phyloP scores from a whole-genome alignment of 2,888 invertebrate genomes.

The Chrysotoxum bicinctum region DNA sequence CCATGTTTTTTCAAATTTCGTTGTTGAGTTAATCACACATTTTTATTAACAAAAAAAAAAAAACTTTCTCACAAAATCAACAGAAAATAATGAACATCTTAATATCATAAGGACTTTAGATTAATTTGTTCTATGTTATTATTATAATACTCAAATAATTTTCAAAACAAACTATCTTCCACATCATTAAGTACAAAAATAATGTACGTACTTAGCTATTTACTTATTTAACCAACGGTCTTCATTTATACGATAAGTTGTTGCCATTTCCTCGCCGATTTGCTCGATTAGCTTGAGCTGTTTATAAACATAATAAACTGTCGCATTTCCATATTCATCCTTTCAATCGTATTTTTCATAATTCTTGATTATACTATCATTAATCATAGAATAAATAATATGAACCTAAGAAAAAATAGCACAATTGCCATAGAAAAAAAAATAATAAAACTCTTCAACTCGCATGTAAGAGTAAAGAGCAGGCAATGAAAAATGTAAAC shows the following conservation, averaged over 20 bases:
- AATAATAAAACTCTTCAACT: constrained; percentile 21
- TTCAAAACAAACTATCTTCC: not conserved
- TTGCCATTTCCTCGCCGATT: constrained; percentile 2
- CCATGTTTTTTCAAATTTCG: too few relatives aligned
- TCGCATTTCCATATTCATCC: constrained; percentile 70
- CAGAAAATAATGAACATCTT: too few relatives aligned
- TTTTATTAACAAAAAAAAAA: too few relatives aligned
- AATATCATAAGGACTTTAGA: not conserved
- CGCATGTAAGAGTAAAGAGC: not conserved
- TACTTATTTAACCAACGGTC: not conserved
- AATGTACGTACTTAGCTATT: not conserved
- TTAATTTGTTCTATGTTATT: not conserved
- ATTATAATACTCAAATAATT: not conserved
- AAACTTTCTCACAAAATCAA: too few relatives aligned
- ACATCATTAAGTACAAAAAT: not conserved
- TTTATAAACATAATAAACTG: constrained; percentile 65
- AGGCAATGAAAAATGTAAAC: constrained; percentile 53
- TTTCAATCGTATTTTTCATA: constrained; percentile 60
- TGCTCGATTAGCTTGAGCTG: constrained; percentile 57
- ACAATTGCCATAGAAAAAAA: not conserved
- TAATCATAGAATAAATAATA: constrained; percentile 48
- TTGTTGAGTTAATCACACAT: too few relatives aligned
- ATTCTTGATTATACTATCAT: constrained; percentile 66
- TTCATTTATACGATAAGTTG: constrained; percentile 31
- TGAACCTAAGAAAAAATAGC: constrained; percentile 3